Evolutionary conservation across 2,113 vertebrate genomes (phyloP).

Genomic region (Pterocles orientalis): DNA sequence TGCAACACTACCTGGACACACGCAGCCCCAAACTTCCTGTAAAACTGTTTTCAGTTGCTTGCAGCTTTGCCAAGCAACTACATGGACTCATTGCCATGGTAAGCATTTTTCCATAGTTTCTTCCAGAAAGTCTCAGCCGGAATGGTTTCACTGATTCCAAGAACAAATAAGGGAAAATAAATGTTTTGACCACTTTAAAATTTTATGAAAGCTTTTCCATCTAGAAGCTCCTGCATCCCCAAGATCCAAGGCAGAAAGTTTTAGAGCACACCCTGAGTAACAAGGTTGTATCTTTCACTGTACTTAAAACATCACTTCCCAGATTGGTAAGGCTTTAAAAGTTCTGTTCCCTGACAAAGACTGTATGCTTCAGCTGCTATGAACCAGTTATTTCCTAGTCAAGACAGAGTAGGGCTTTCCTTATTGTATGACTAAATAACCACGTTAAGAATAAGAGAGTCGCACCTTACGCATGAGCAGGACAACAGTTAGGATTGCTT

Average conservation of each 20-base stretch:
- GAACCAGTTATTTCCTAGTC: not conserved
- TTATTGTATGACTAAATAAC: not conserved
- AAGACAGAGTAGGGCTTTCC: not conserved
- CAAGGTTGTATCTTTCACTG: not conserved
- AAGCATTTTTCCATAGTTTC: not conserved
- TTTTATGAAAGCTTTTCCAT: not conserved
- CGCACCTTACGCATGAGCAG: accelerated
- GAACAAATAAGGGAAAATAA: not conserved
- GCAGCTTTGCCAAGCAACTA: not conserved
- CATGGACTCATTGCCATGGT: not conserved
- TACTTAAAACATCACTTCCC: not conserved
- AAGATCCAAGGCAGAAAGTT: not conserved
- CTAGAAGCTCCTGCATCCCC: not conserved
- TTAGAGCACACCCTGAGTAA: not conserved
- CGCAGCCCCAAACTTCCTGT: not conserved
- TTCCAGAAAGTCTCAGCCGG: not conserved
- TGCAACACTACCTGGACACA: not conserved
- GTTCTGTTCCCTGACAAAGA: not conserved
- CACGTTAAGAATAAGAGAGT: not conserved
- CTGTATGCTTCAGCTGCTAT: not conserved
- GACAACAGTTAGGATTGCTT: not conserved
- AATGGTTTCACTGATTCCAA: not conserved
- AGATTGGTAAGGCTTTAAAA: not conserved
- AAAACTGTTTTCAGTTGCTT: not conserved
- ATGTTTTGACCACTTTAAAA: not conserved